Evolutionary conservation across 2,113 vertebrate species (phyloP), one percentile per base, ranked within the genome.

Genomic region (Cyanoramphus novaezelandiae): DNA sequence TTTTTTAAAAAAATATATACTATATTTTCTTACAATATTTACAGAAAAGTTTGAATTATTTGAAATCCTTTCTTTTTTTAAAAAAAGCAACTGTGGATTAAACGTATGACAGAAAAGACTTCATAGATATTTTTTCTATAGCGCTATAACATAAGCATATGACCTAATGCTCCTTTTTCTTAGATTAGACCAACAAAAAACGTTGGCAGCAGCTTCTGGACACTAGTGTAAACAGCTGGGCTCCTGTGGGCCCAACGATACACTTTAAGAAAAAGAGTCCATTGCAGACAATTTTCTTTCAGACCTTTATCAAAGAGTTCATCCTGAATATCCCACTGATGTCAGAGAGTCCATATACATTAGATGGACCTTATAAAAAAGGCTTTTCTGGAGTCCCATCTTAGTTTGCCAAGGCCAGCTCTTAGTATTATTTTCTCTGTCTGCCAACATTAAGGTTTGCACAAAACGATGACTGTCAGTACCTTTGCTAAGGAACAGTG

Each of bases 181-280:
- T 70, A 86, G 69, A 91, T 81, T 70, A 89, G 69, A 41, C 47
- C 82, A 91, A 85, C 47, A 82, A 96, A n/a, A n/a, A 94, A 60
- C 33, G 23, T 86, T 89, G 80, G 83, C 86, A 78, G n/a, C 29
- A 68, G 39, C 70, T 91, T 77, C 64, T 89, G 80, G 64, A 81
- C 50, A 70, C 68, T 33, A 39, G 15, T 63, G 75, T 20, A 68
- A 92, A 74, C 55, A 91, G 20, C 20, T 91, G 72, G 20, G 72
- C 49, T 82, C 46, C 80, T 60, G 12, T 64, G 43, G 55, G 49
- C 39, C 29, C 39, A 59, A 83, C 78, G 37, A 67, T 27, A 67
- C 4, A 14, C 20, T 88, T 76, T 6, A 47, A 78, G 74, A 72
- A 81, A 59, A 65, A 49, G 2, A 86, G n/a, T 11, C 28, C 64